These are phyloP conservation scores for Frankliniella fusca DNA, from an alignment of 2,888 invertebrate species.

Conservation along the genomic window DNA sequence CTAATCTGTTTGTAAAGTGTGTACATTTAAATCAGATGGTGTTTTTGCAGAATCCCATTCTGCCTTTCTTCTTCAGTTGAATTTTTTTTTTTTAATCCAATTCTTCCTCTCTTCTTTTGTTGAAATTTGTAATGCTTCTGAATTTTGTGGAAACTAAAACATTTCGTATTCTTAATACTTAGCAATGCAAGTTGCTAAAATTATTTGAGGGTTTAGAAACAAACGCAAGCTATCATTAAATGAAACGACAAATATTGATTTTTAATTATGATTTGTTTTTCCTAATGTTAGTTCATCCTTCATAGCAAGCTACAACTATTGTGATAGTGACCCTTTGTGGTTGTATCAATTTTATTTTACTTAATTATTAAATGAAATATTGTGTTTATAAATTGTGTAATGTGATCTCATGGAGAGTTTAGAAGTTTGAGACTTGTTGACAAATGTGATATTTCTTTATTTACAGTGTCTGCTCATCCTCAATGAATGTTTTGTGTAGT, in stretches of 20 bases:
- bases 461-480: not conserved
- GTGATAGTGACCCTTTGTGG: not conserved
- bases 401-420: not conserved
- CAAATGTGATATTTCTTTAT: constrained; percentile 14
- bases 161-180: not conserved
- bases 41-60: not conserved
- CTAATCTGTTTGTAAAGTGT: not conserved
- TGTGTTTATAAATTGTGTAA: not conserved
- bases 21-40: not conserved
- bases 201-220: not conserved
- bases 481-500: not conserved
- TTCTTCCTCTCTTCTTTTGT: not conserved
- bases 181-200: not conserved
- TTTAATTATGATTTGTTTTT: not conserved
- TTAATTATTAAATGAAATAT: not conserved
- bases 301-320: not conserved
- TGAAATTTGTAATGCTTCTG: not conserved
- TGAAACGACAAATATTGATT: not conserved
- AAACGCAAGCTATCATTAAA: not conserved
- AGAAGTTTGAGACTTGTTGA: not conserved
- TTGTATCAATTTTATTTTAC: not conserved
- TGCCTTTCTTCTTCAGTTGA: not conserved
- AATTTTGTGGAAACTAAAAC: not conserved
- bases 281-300: not conserved
- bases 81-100: not conserved